phyloP scores from a whole-genome alignment of 2,888 invertebrate species.

The Corbicula japonica region DNA sequence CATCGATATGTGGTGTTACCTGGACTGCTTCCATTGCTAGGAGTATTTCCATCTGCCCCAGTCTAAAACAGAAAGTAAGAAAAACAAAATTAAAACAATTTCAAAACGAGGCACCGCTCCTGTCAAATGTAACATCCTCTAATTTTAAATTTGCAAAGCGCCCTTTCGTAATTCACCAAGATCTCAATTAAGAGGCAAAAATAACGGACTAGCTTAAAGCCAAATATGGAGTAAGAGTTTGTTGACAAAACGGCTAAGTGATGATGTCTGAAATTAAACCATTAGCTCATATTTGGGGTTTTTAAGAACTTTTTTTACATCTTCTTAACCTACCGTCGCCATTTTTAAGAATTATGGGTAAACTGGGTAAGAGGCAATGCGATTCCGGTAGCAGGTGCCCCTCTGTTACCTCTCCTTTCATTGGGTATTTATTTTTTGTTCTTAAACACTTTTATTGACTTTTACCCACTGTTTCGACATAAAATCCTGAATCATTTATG shows the following conservation, averaged over 20 bases:
- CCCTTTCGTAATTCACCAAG: slow-evolving; percentile 51
- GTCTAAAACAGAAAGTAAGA: slow-evolving; percentile 71
- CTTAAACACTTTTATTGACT: too few species aligned
- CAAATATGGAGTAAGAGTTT: slow-evolving; percentile 37
- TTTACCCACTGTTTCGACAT: too few species aligned
- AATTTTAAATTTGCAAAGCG: slow-evolving; percentile 57
- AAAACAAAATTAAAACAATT: not conserved
- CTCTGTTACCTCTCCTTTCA: slow-evolving; percentile 45
- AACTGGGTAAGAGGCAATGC: slow-evolving; percentile 77
- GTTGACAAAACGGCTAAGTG: slow-evolving; percentile 61
- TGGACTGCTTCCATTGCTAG: slow-evolving; percentile 78
- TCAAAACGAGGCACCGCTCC: slow-evolving; percentile 48
- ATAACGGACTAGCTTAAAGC: slow-evolving; percentile 12
- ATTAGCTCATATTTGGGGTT: too few species aligned
- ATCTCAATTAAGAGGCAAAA: slow-evolving; percentile 26
- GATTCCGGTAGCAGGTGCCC: slow-evolving; percentile 67
- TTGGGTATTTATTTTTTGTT: slow-evolving; percentile 69
- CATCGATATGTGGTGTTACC: too few species aligned
- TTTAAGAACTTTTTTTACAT: too few species aligned
- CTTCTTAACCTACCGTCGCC: slow-evolving; percentile 84
- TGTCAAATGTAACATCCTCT: slow-evolving; percentile 53
- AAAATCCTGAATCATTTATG: too few species aligned
- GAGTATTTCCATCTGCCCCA: slow-evolving; percentile 77
- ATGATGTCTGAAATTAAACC: too few species aligned
- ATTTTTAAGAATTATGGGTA: slow-evolving; percentile 84